A percentile compares a stretch with the other conserved stretches of the same genome.
Conservation (phyloP, 2,797 vertebrate species). For the Paramormyrops hopkinsi region DNA sequence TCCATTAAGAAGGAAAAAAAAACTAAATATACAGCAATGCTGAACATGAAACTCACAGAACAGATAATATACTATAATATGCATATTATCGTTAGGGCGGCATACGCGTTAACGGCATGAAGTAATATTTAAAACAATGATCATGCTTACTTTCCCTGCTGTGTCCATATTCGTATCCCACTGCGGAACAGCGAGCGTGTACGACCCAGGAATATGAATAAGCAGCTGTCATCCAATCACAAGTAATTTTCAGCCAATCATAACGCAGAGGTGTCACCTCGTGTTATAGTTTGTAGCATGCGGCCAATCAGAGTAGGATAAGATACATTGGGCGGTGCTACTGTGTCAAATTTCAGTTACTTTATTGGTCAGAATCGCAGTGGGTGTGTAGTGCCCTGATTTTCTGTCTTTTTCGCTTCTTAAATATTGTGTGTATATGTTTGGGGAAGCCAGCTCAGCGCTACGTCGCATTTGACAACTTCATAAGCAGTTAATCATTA, state of each 20-base stretch:
- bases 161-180: slow-evolving; percentile 56
- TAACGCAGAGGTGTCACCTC: not conserved
- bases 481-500: not conserved
- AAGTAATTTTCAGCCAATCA: not conserved
- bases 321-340: not conserved
- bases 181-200: not conserved
- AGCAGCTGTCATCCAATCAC: not conserved
- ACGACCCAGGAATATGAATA: not conserved
- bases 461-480: not conserved
- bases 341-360: not conserved
- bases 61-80: not conserved
- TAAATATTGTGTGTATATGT: not conserved
- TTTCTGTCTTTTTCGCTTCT: not conserved
- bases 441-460: not conserved
- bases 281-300: not conserved
- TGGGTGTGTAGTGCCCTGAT: not conserved
- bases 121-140: not conserved
- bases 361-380: not conserved
- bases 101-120: not conserved
- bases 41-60: not conserved
- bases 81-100: not conserved
- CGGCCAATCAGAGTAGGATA: not conserved
- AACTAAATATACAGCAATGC: not conserved
- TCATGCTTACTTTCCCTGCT: slow-evolving; percentile 54
- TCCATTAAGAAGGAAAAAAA: not conserved